These are phyloP conservation scores for Caenorhabditis afra DNA, from an alignment of 2,888 invertebrate species.

Conservation along the genomic window DNA sequence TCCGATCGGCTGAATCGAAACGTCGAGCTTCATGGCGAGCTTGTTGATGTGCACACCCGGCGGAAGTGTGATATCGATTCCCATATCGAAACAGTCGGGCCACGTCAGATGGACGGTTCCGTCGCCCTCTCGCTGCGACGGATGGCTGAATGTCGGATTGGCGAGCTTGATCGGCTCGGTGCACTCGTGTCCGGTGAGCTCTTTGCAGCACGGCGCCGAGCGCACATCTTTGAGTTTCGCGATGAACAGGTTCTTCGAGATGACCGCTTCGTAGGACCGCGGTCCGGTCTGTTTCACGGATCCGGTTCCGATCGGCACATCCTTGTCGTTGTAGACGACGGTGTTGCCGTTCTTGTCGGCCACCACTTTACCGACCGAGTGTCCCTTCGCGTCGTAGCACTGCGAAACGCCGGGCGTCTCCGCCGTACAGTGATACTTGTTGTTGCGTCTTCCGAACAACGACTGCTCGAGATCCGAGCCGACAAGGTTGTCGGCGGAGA, in stretches of 20 bases:
- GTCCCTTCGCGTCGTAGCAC: constrained; percentile 79
- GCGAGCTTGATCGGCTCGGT: constrained; percentile 76
- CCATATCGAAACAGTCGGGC: constrained; percentile 80
- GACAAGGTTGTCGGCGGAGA: constrained; percentile 72
- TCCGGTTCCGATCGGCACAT: constrained; percentile 80
- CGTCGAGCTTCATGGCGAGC: constrained; percentile 79
- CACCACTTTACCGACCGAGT: constrained; percentile 79
- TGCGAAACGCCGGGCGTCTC: constrained; percentile 80
- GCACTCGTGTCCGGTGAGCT: constrained; percentile 78
- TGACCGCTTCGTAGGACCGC: constrained; percentile 77
- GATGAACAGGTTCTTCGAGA: constrained; percentile 79
- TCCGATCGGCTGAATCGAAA: constrained; percentile 79
- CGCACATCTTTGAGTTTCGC: constrained; percentile 77
- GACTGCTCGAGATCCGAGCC: constrained; percentile 73
- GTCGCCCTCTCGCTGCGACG: constrained; percentile 68
- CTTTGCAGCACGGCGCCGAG: constrained; percentile 75
- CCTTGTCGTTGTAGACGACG: constrained; percentile 79
- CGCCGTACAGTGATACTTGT: constrained; percentile 79
- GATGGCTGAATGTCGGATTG: constrained; percentile 72
- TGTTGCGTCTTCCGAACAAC: constrained; percentile 77
- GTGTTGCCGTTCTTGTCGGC: constrained; percentile 80
- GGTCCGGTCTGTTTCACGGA: constrained; percentile 74
- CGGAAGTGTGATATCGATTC: constrained; percentile 78
- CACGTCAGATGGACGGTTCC: constrained; percentile 77
- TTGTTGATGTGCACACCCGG: constrained; percentile 79